phyloP scores from a whole-genome alignment of 2,113 vertebrate species.

The Bagarius yarrelli region DNA sequence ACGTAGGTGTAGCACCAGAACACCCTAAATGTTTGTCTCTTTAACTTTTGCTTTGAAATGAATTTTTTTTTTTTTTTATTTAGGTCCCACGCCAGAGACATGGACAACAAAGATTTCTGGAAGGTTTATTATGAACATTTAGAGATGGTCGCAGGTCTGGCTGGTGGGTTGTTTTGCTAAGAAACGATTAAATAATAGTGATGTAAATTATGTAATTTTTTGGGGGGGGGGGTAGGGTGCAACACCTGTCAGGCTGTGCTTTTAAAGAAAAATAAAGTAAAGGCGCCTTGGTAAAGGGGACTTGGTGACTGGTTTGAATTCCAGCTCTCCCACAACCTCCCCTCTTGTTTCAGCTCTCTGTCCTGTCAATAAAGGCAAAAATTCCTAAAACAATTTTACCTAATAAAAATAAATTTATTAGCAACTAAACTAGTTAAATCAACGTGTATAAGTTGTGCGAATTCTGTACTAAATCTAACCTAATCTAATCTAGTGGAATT shows the following conservation, averaged over 20 bases:
- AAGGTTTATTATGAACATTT: constrained; percentile 86
- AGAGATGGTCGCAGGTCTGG: constrained; percentile 80
- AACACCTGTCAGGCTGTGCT: background rate
- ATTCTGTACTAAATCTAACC: too few species aligned
- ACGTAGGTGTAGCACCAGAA: constrained; percentile 72
- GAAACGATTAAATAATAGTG: too few species aligned
- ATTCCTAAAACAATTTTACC: too few species aligned
- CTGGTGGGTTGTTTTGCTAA: constrained; percentile 62
- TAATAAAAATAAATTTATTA: too few species aligned
- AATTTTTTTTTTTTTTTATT: constrained; percentile 35
- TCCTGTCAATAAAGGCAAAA: too few species aligned
- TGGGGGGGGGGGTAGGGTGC: background rate
- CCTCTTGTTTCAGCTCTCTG: too few species aligned
- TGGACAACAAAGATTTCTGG: constrained; percentile 97
- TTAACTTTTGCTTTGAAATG: background rate
- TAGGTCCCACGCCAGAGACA: constrained; percentile 88
- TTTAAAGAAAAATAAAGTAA: background rate
- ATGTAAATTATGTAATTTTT: background rate
- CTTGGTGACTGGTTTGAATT: too few species aligned
- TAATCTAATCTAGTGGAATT: too few species aligned
- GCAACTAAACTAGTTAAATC: too few species aligned
- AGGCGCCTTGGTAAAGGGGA: too few species aligned
- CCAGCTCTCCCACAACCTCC: too few species aligned
- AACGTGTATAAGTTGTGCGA: too few species aligned
- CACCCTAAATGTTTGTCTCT: background rate